These are phyloP conservation scores for Mystacides longicornis DNA, from an alignment of 2,888 invertebrate genomes.

Conservation along the genomic window DNA sequence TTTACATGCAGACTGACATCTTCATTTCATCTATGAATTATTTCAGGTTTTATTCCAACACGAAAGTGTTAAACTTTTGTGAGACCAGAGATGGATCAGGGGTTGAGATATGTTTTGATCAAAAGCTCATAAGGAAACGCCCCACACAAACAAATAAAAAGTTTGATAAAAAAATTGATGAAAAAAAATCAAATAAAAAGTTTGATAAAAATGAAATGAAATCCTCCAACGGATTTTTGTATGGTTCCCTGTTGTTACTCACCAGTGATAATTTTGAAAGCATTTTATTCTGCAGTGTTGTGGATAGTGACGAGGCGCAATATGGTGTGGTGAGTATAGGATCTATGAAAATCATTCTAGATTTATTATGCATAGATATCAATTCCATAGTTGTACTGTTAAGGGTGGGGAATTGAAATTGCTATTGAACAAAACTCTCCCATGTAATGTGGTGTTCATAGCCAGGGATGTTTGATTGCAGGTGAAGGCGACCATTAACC, in stretches of 20 bases:
- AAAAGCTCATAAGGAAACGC: too few species aligned
- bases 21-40: neutral
- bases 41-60: conserved; percentile 13
- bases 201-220: conserved; percentile 16
- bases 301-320: conserved; percentile 44
- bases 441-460: neutral
- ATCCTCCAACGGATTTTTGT: conserved; percentile 52
- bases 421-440: neutral
- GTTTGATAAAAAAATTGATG: conserved; percentile 8
- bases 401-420: neutral
- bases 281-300: conserved; percentile 61
- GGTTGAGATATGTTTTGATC: conserved; percentile 38
- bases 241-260: conserved; percentile 66
- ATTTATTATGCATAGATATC: neutral
- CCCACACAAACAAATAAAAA: too few species aligned
- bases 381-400: neutral
- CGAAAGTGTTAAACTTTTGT: conserved; percentile 5
- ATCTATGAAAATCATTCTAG: neutral
- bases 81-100: conserved; percentile 38
- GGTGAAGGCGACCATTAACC: neutral
- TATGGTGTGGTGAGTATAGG: conserved; percentile 34
- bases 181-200: conserved; percentile 29
- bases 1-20: neutral
- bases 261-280: conserved; percentile 61
- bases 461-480: too few species aligned